Evolutionary conservation across 2,113 vertebrate genomes (phyloP), one percentile per base, ranked within the genome.

Genomic region (Prionailurus viverrinus): DNA sequence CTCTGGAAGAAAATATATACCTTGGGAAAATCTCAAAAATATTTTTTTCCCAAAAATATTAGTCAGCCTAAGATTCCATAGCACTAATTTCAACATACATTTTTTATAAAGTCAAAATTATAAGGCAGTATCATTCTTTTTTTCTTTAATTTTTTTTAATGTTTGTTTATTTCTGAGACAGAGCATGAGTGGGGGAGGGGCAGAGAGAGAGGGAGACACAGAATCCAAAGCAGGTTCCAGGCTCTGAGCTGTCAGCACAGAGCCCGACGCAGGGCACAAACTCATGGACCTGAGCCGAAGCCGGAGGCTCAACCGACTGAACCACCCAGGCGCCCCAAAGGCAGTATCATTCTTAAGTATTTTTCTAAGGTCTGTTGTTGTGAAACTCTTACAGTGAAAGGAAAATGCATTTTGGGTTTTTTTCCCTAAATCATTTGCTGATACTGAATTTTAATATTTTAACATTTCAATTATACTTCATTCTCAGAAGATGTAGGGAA

Each of bases 1-100:
- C 58, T 94, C 82, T 76, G 41, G 19, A 95, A 94, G 45, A 95
- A 53, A 97, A 66, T 48, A 33, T 91, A 3, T 39, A 61, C 15
- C 3, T 93, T 58, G 4, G 12, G 15, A 23, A 41, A 95, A 82
- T 73, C 53, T 73, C 18, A 73, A 48, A 48, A 66, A 39, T 19
- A 10, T 48, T 31, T 55, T 55, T 55, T 79, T 61, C 11, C 41
- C 2, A 7, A 58, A 69, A 69, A 79, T 51, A 73, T 25, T 15
- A n/a, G 58, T 69, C 45, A 41, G 18, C 25, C 76, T 48, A 33
- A 91, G 31, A 36, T 27, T n/a, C 61, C 14, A 14, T 31, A 61
- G 10, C 45, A 84, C 48, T 84, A 66, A 90, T 84, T 78, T 91
- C 61, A 33, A 36, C 5, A 55, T 90, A 16, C 5, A n/a, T 51